A percentile compares a stretch with the other conserved stretches of the same genome.
Evolutionary conservation across 2,888 invertebrate genomes (phyloP).

Genomic region (Zootermopsis nevadensis): DNA sequence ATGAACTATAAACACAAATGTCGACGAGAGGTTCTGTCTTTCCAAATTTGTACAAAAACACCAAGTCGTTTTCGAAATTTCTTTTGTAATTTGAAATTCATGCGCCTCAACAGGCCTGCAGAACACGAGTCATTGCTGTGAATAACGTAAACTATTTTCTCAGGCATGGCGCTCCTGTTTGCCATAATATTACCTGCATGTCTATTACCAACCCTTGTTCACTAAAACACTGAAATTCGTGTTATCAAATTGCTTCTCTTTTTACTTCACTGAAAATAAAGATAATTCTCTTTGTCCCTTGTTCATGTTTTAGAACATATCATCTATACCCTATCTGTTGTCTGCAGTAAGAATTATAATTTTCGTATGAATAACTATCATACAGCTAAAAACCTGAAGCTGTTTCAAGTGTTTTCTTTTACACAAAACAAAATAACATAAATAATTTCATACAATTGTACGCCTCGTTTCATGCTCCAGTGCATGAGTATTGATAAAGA

Average conservation of each 20-base stretch:
- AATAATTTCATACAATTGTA: background rate
- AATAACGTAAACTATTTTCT: too few relatives aligned
- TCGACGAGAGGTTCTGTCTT: too few relatives aligned
- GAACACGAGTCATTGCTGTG: background rate
- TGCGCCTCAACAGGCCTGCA: background rate
- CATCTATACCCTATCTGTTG: background rate
- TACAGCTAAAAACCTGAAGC: slow-evolving; percentile 12
- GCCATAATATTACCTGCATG: too few relatives aligned
- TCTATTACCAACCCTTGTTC: too few relatives aligned
- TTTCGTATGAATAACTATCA: background rate
- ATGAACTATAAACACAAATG: too few relatives aligned
- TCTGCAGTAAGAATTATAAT: background rate
- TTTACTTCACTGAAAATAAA: background rate
- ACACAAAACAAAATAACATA: slow-evolving; percentile 20
- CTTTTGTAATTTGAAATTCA: background rate
- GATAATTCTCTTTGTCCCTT: background rate
- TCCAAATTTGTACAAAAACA: background rate
- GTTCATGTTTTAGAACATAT: background rate
- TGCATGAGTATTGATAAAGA: slow-evolving; percentile 4
- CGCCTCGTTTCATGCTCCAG: background rate
- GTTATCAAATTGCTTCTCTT: background rate
- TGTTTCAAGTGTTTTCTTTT: background rate
- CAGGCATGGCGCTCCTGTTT: too few relatives aligned
- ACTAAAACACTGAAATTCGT: background rate
- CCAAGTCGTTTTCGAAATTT: background rate